These are phyloP conservation scores for Onychomys leucogaster DNA, from an alignment of 2,797 vertebrate species.

Conservation along the genomic window DNA sequence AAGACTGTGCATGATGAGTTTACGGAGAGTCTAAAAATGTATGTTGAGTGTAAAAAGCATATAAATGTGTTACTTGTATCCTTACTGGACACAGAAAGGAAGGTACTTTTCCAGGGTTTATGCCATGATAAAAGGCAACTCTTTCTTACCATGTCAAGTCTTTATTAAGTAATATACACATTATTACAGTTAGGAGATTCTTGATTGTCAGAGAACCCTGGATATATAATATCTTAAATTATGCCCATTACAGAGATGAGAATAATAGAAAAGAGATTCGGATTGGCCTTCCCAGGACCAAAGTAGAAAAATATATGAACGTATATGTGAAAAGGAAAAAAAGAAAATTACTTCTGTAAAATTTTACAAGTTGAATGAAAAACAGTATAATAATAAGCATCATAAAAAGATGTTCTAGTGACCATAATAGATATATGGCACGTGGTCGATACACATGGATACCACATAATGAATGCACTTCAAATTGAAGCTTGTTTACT, in stretches of 20 bases:
- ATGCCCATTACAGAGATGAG: slow-evolving; percentile 32
- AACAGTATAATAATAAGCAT: slow-evolving; percentile 56
- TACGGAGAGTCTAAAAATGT: background rate
- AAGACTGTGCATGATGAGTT: background rate
- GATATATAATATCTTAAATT: slow-evolving; percentile 78
- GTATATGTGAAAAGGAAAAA: background rate
- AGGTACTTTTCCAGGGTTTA: slow-evolving; percentile 1
- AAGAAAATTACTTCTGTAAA: slow-evolving; percentile 7
- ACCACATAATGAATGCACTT: slow-evolving; percentile 95
- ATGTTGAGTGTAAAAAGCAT: background rate
- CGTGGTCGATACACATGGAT: slow-evolving; percentile 87
- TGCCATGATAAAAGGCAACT: background rate
- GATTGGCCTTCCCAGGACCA: slow-evolving; percentile 45
- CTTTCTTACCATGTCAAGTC: slow-evolving; percentile 57
- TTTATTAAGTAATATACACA: slow-evolving; percentile 89
- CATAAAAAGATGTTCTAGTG: slow-evolving; percentile 75
- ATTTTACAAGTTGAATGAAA: slow-evolving; percentile 64
- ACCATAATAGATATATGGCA: slow-evolving; percentile 84
- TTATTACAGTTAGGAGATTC: slow-evolving; percentile 83
- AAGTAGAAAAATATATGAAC: slow-evolving; percentile 63
- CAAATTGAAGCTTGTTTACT: slow-evolving; percentile 98
- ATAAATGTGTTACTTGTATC: background rate
- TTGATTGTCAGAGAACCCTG: slow-evolving; percentile 75
- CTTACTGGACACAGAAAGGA: background rate
- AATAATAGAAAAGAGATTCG: background rate